Conservation (phyloP, 2,797 vertebrate species). For the Pangasius mekongensis region DNA sequence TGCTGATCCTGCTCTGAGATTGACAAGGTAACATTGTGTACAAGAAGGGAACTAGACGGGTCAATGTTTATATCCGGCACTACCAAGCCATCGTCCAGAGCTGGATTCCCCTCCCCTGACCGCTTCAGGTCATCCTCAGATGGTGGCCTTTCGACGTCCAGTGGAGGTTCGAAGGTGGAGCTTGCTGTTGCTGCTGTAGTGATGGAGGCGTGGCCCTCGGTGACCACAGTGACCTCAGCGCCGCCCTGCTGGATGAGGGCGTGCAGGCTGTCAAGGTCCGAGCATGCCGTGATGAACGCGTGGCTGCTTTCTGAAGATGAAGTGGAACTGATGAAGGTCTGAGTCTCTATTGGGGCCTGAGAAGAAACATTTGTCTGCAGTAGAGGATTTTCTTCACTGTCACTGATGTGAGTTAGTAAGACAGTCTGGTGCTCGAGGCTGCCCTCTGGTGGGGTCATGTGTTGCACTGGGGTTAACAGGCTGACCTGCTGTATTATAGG, state of each 20-base stretch:
- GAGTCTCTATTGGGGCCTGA: slow-evolving; percentile 22
- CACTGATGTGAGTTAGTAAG: slow-evolving; percentile 78
- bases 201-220: slow-evolving; percentile 74
- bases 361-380: slow-evolving; percentile 29
- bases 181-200: slow-evolving; percentile 67
- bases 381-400: slow-evolving; percentile 60
- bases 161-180: slow-evolving; percentile 53
- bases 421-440: slow-evolving; percentile 75
- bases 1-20: slow-evolving; percentile 66
- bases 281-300: slow-evolving; percentile 87
- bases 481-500: slow-evolving; percentile 91
- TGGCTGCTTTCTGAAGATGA: slow-evolving; percentile 72
- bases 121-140: slow-evolving; percentile 72
- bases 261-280: slow-evolving; percentile 91
- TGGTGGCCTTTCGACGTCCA: slow-evolving; percentile 64
- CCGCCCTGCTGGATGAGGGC: slow-evolving; percentile 90
- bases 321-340: slow-evolving; percentile 74
- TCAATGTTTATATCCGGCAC: slow-evolving; percentile 69
- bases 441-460: slow-evolving; percentile 67
- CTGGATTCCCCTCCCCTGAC: slow-evolving; percentile 44
- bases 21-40: slow-evolving; percentile 74
- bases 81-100: slow-evolving; percentile 61
- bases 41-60: slow-evolving; percentile 68
- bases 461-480: slow-evolving; percentile 78
- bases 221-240: slow-evolving; percentile 89